A percentile compares a stretch with the other conserved stretches of the same genome.
Conservation (phyloP, 2,888 invertebrate genomes). For the Syrista parreyssii region DNA sequence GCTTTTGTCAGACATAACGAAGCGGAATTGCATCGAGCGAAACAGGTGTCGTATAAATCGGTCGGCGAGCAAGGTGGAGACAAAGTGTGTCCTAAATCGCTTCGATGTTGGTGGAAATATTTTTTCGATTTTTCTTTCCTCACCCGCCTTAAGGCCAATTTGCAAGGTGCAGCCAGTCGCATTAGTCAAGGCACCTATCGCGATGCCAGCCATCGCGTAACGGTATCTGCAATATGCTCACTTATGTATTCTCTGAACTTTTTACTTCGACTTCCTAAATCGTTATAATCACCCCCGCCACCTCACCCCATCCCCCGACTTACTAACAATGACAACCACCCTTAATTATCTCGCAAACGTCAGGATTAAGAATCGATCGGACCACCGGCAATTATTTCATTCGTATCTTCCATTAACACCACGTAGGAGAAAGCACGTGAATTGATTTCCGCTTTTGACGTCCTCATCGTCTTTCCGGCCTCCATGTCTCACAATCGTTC, state of each 20-base stretch:
- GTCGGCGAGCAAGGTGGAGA: conserved; percentile 40
- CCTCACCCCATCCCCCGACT: background rate
- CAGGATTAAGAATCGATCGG: background rate
- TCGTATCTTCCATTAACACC: background rate
- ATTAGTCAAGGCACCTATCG: conserved; percentile 61
- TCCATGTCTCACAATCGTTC: background rate
- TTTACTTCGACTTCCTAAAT: background rate
- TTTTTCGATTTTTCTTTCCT: conserved; percentile 33
- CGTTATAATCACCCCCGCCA: background rate
- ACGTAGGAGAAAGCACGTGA: background rate
- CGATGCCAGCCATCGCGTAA: conserved; percentile 59
- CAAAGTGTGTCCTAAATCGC: conserved; percentile 47
- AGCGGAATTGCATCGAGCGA: background rate
- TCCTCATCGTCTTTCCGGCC: background rate
- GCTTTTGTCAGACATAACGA: background rate
- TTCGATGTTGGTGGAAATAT: conserved; percentile 39
- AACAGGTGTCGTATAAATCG: conserved; percentile 12
- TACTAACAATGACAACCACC: background rate
- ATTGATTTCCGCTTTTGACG: background rate
- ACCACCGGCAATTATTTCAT: background rate
- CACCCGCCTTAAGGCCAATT: conserved; percentile 51
- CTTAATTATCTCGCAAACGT: background rate
- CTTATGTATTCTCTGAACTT: background rate
- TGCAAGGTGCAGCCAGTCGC: conserved; percentile 64
- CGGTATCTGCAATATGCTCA: conserved; percentile 47